A percentile compares a stretch with the other conserved stretches of the same genome.
Evolutionary conservation across 2,888 invertebrate genomes (phyloP).

Genomic region (Dendrolimus pini): DNA sequence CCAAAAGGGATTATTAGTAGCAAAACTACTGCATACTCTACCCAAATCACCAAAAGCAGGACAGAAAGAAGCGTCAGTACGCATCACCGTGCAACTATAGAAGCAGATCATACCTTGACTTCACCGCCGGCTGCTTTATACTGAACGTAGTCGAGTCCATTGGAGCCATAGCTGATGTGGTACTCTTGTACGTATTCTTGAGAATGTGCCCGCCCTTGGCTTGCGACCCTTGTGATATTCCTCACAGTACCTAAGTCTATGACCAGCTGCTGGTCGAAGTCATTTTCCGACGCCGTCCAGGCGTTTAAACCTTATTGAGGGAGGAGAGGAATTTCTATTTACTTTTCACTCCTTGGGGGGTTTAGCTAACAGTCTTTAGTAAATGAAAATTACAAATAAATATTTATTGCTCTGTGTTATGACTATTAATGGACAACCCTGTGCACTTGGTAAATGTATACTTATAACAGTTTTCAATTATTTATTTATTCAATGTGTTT

Average conservation of each 20-base stretch:
- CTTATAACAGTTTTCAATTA: too few species aligned
- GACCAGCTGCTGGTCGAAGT: conserved; percentile 94
- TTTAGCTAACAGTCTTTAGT: conserved; percentile 12
- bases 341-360: conserved; percentile 15
- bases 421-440: too few species aligned
- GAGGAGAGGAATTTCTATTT: conserved; percentile 13
- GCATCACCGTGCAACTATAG: conserved; percentile 11
- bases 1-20: conserved; percentile 1
- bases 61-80: conserved; percentile 14
- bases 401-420: too few species aligned
- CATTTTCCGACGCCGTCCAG: conserved; percentile 93
- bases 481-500: too few species aligned
- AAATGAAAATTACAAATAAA: not conserved
- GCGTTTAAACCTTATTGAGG: conserved; percentile 86
- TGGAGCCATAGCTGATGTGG: conserved; percentile 94
- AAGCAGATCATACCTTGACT: conserved; percentile 82
- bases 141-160: conserved; percentile 91
- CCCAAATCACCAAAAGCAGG: not conserved
- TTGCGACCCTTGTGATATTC: conserved; percentile 92
- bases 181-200: conserved; percentile 96
- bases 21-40: conserved; percentile 7
- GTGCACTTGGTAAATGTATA: too few species aligned
- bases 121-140: conserved; percentile 94
- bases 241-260: conserved; percentile 92
- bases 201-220: conserved; percentile 93